Conservation (phyloP, 2,113 vertebrate genomes). For the Sorex fumeus region DNA sequence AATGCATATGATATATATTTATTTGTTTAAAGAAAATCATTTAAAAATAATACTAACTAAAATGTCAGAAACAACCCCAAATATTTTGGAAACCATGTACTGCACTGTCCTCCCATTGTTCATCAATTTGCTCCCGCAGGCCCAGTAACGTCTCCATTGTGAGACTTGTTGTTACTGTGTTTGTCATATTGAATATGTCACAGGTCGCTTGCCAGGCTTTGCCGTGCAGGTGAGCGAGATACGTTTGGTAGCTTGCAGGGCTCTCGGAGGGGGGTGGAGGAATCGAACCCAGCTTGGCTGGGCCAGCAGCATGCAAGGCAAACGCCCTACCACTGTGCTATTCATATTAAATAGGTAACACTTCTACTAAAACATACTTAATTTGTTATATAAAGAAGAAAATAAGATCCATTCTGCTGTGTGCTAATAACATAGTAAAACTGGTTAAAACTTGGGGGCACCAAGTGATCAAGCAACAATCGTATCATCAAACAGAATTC, state of each 20-base stretch:
- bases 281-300: too few relatives aligned
- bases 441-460: background rate
- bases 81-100: conserved; percentile 21
- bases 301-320: too few relatives aligned
- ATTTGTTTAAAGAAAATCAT: background rate
- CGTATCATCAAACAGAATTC: background rate
- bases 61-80: background rate
- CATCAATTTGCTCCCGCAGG: too few relatives aligned
- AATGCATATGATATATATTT: background rate
- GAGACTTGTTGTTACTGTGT: too few relatives aligned
- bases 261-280: too few relatives aligned
- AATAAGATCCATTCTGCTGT: background rate
- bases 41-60: background rate
- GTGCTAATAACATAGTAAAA: conserved; percentile 6
- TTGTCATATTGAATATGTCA: too few relatives aligned
- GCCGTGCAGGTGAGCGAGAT: too few relatives aligned
- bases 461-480: background rate
- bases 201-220: too few relatives aligned
- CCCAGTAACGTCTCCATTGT: too few relatives aligned
- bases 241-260: too few relatives aligned
- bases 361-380: background rate
- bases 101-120: too few relatives aligned
- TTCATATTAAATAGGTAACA: background rate
- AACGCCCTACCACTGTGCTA: too few relatives aligned
- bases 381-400: background rate